Percentiles rank a stretch among this genome's conserved stretches.
Evolutionary conservation across 2,797 vertebrate species (phyloP).

Genomic region (Balearica regulorum): DNA sequence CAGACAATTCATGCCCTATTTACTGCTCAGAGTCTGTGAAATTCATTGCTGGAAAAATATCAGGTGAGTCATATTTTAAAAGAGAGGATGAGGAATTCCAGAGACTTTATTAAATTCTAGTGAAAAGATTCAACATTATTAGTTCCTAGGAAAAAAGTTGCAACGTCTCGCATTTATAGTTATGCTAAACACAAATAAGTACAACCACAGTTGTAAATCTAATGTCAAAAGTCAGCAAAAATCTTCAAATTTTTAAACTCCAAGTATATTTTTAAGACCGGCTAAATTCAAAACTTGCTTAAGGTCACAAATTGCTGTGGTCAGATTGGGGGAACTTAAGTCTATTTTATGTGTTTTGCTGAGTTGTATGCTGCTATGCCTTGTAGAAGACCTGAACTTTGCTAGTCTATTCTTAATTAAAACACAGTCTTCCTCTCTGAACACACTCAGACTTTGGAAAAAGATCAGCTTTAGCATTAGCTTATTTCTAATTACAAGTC

Average conservation of each 20-base stretch:
- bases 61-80: background rate
- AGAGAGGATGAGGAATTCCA: background rate
- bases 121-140: background rate
- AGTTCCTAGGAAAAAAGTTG: background rate
- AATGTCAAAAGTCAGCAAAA: background rate
- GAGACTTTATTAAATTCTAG: background rate
- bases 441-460: background rate
- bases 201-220: background rate
- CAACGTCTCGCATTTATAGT: background rate
- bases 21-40: background rate
- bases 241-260: background rate
- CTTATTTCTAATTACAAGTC: constrained; percentile 10
- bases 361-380: background rate
- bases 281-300: background rate
- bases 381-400: background rate
- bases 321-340: background rate
- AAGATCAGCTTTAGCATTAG: background rate
- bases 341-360: background rate
- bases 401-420: background rate
- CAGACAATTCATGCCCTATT: background rate
- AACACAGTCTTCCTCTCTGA: background rate
- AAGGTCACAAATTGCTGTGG: background rate
- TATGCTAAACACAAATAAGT: background rate
- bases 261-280: background rate
- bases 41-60: background rate